Evolutionary conservation across 2,888 invertebrate genomes (phyloP).

Genomic region (Rhorus exstirpatorius): DNA sequence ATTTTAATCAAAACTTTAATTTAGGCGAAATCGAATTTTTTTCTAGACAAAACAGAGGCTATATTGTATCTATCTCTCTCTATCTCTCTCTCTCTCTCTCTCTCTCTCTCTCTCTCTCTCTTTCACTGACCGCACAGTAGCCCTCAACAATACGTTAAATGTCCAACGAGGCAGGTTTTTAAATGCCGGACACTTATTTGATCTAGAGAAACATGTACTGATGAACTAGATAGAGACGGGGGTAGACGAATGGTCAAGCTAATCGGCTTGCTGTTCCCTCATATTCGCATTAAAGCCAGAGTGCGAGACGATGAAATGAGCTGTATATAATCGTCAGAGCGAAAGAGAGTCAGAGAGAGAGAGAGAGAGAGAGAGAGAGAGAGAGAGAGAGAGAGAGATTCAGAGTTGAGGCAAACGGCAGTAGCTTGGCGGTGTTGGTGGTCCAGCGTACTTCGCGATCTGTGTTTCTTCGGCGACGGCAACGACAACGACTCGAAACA

Average conservation of each 20-base stretch:
- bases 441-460: slow-evolving; percentile 75
- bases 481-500: slow-evolving; percentile 81
- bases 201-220: slow-evolving; percentile 76
- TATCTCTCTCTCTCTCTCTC: no score
- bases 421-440: slow-evolving; percentile 79
- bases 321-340: slow-evolving; percentile 53
- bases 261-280: slow-evolving; percentile 56
- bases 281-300: slow-evolving; percentile 19
- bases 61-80: no score
- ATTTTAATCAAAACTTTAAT: no score
- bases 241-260: slow-evolving; percentile 51
- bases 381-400: slow-evolving; percentile 22
- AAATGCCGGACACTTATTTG: slow-evolving; percentile 81
- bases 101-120: slow-evolving; percentile 17
- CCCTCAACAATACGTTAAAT: slow-evolving; percentile 45
- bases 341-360: slow-evolving; percentile 58
- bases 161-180: slow-evolving; percentile 77
- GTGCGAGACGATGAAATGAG: slow-evolving; percentile 13
- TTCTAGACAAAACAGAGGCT: no score
- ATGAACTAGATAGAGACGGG: slow-evolving; percentile 35
- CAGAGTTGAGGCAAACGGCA: slow-evolving; percentile 47
- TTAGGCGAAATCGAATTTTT: no score
- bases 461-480: slow-evolving; percentile 54
- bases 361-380: slow-evolving; percentile 50
- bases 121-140: slow-evolving; percentile 74